Evolutionary conservation across 1,140 invertebrate species (phyloP), one percentile per base, ranked within the genome.

Genomic region (Drosophila neocordata): DNA sequence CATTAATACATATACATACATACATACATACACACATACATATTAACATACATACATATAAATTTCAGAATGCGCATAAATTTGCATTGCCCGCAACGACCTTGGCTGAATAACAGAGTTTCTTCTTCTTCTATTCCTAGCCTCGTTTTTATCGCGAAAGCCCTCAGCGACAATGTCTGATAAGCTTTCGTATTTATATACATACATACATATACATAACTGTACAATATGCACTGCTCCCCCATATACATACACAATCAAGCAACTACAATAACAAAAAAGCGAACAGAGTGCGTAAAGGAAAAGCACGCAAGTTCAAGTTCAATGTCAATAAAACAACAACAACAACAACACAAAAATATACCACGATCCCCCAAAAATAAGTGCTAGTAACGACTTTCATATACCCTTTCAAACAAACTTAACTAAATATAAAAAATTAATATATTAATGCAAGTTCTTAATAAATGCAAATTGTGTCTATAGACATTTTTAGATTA

Each of bases 51-150:
- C 5, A 6, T 31, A 31, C 1, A 1, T 31, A 31, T 85, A 20
- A 11, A 82, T 77, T 44, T 74, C 63, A 55, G 64, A 87, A 76
- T 84, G 81, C 64, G 81, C 81, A 84, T 84, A 77, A 80, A 85
- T 85, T 85, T 81, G 82, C 82, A 87, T 81, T 20, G 78, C 55
- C 15, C 66, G 27, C 27, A 7, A 31, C 27, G 77, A 77, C 81
- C 81, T 84, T 84, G 81, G 67, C 63, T 53, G 71, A 44, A 52
- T 44, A 51, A 56, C 48, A 51, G 22, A 55, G 53, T 69, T 58
- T 57, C 41, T 35, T 7, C 22, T 55, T 8, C 55, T 35, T 12
- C 13, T 44, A 13, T 44, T 18, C 15, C 15, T 18, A 2, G 13
- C 13, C 8, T 44, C n/a, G 38, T 41, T 44, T 48, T 48, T 48